Conservation (phyloP, 2,888 invertebrate species). For the Latrodectus elegans region DNA sequence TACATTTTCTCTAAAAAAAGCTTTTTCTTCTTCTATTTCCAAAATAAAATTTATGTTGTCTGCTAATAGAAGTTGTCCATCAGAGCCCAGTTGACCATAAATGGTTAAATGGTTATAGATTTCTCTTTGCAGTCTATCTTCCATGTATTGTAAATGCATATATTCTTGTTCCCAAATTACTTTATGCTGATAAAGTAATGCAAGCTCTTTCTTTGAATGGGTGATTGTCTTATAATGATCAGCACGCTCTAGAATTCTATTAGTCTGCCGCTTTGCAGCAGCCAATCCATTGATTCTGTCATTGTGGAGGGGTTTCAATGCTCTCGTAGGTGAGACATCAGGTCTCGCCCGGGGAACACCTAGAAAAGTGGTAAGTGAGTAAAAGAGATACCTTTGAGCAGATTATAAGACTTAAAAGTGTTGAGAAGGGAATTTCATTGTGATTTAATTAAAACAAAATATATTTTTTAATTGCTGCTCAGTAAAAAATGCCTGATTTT, state of each 20-base stretch:
- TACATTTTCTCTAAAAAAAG: slow-evolving; percentile 67
- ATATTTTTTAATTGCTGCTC: too few species aligned
- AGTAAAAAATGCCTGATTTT: too few species aligned
- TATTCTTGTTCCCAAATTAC: slow-evolving; percentile 69
- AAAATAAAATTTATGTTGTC: slow-evolving; percentile 65
- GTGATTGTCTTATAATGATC: slow-evolving; percentile 61
- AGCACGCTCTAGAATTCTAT: slow-evolving; percentile 62
- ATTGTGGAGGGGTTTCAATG: slow-evolving; percentile 59
- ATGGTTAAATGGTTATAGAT: slow-evolving; percentile 67
- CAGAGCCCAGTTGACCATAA: slow-evolving; percentile 58
- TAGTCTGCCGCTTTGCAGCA: slow-evolving; percentile 53
- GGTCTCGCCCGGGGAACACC: slow-evolving; percentile 57
- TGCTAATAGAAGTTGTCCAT: slow-evolving; percentile 58
- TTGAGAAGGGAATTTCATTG: neutral
- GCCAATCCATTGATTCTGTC: slow-evolving; percentile 58
- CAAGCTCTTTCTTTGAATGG: slow-evolving; percentile 58
- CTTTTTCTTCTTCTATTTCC: slow-evolving; percentile 67
- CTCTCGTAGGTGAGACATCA: slow-evolving; percentile 56
- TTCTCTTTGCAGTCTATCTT: slow-evolving; percentile 66
- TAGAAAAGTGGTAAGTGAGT: neutral
- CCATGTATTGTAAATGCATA: slow-evolving; percentile 65
- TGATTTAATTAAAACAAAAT: too few species aligned
- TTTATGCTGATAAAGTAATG: slow-evolving; percentile 65
- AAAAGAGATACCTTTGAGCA: neutral
- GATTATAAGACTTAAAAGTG: neutral